Evolutionary conservation across 2,113 vertebrate species (phyloP).

Genomic region (Bubalus kerabau): DNA sequence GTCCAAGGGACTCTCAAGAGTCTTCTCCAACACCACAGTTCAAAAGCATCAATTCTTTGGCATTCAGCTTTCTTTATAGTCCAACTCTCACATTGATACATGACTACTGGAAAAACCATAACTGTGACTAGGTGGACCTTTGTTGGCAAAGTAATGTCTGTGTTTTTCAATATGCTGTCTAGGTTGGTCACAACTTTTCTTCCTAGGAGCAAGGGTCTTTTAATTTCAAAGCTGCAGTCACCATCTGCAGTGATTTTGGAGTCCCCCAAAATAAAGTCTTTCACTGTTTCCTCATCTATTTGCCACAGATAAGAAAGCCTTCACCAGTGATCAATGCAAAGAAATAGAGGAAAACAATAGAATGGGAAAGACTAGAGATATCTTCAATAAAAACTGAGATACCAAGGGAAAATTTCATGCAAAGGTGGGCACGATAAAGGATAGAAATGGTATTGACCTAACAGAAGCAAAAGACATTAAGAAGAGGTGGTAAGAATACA

Average conservation of each 20-base stretch:
- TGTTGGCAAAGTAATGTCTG: background rate
- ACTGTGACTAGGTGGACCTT: background rate
- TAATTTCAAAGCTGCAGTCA: background rate
- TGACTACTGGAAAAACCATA: background rate
- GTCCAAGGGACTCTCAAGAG: background rate
- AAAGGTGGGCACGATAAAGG: background rate
- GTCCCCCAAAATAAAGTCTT: background rate
- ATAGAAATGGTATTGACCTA: background rate
- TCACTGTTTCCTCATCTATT: background rate
- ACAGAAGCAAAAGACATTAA: background rate
- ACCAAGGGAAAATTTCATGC: background rate
- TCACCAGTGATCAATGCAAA: background rate
- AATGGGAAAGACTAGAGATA: background rate
- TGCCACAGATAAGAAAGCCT: background rate
- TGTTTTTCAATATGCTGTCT: background rate
- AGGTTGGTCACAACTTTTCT: background rate
- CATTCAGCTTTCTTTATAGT: background rate
- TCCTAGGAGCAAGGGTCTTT: background rate
- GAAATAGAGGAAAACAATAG: background rate
- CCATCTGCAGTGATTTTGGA: background rate
- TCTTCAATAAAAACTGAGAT: background rate
- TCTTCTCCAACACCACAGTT: background rate
- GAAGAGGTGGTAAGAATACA: background rate
- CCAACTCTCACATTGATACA: background rate
- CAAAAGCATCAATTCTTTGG: accelerated